These are phyloP conservation scores for Columbina picui DNA, from an alignment of 2,113 vertebrate species.

Conservation along the genomic window DNA sequence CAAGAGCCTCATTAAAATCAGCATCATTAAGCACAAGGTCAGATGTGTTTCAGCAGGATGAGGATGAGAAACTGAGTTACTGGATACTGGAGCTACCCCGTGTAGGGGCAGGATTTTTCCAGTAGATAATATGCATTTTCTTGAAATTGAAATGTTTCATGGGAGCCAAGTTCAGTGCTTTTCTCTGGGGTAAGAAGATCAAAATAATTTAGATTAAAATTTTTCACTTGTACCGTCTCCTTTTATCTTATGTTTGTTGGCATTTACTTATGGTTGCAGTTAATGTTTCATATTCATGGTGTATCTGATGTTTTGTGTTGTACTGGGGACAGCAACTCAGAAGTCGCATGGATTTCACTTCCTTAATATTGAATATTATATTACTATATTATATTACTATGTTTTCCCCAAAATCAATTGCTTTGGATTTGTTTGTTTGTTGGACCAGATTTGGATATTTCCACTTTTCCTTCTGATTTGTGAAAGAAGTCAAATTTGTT, in stretches of 20 bases:
- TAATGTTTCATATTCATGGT: not conserved
- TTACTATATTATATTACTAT: not conserved
- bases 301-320: not conserved
- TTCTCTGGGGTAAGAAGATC: not conserved
- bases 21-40: not conserved
- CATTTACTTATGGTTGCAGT: not conserved
- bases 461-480: not conserved
- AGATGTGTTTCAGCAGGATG: not conserved
- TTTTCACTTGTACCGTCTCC: not conserved
- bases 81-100: not conserved
- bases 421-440: not conserved
- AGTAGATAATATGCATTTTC: not conserved
- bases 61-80: not conserved
- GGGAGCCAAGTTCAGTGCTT: not conserved
- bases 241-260: not conserved
- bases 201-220: not conserved
- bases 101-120: not conserved
- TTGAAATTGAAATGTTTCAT: not conserved
- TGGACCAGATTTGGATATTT: not conserved
- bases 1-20: not conserved
- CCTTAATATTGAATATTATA: not conserved
- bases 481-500: not conserved
- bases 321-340: not conserved
- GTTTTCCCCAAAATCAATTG: not conserved
- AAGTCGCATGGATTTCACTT: not conserved